These are phyloP conservation scores for Hartigia nigra DNA, from an alignment of 2,888 invertebrate genomes.

Conservation along the genomic window DNA sequence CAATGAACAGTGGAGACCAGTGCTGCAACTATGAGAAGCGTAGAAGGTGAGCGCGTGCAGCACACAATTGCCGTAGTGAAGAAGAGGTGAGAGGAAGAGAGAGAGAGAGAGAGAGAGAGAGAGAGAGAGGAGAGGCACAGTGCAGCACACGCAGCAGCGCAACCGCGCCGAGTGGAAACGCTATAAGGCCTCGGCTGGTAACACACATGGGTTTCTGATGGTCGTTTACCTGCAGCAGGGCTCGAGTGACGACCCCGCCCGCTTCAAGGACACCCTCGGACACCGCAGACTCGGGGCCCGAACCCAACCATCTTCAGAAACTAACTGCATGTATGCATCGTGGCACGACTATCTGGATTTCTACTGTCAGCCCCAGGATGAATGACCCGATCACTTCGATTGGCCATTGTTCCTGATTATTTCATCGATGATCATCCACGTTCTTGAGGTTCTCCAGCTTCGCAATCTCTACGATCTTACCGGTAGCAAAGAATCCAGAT, in stretches of 20 bases:
- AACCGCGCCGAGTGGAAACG: slow-evolving; percentile 28
- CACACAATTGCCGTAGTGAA: not conserved
- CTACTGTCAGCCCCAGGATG: slow-evolving; percentile 28
- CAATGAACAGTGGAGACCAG: slow-evolving; percentile 11
- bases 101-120: slow-evolving; percentile 22
- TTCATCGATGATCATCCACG: slow-evolving; percentile 17
- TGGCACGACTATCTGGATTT: slow-evolving; percentile 48
- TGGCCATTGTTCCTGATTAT: slow-evolving; percentile 29
- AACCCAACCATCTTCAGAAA: slow-evolving; percentile 53
- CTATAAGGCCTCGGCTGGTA: slow-evolving; percentile 43
- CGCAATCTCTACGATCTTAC: not conserved
- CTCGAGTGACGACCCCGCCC: slow-evolving; percentile 65
- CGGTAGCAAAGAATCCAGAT: not conserved
- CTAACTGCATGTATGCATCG: slow-evolving; percentile 32
- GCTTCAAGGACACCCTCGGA: slow-evolving; percentile 63
- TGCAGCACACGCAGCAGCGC: slow-evolving; percentile 11
- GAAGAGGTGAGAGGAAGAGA: slow-evolving; percentile 14
- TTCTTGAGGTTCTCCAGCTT: not conserved
- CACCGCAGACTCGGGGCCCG: slow-evolving; percentile 51
- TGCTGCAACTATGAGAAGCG: not conserved
- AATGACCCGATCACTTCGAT: slow-evolving; percentile 36
- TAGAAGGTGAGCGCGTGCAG: not conserved
- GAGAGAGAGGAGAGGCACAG: slow-evolving; percentile 13
- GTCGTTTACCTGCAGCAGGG: slow-evolving; percentile 63
- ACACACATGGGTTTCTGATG: slow-evolving; percentile 57